Evolutionary conservation across 1,140 invertebrate species (phyloP).

Genomic region (Leptopilina boulardi): DNA sequence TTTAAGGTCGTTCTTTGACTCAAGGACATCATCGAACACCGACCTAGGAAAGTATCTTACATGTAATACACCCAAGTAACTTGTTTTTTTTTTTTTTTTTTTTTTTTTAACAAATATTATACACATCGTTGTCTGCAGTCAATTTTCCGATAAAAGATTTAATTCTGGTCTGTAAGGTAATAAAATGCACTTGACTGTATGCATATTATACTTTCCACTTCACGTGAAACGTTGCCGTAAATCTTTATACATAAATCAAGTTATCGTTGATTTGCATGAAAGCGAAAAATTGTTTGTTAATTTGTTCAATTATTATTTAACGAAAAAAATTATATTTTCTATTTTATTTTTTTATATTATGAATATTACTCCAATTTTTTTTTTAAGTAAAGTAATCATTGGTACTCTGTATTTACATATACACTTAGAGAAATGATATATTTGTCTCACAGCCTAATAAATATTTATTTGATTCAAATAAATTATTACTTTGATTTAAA

Average conservation of each 20-base stretch:
- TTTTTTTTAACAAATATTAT: not conserved
- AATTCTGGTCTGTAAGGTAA: constrained; percentile 1
- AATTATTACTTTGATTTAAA: too few relatives aligned
- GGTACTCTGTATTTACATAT: too few relatives aligned
- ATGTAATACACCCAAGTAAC: not conserved
- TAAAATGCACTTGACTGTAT: not conserved
- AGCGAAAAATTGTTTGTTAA: too few relatives aligned
- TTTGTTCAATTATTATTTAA: too few relatives aligned
- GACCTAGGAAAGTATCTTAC: constrained; percentile 1
- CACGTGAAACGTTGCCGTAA: not conserved
- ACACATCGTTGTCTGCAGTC: not conserved
- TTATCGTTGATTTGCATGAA: not conserved
- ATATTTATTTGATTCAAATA: too few relatives aligned
- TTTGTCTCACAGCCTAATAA: too few relatives aligned
- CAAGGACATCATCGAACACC: constrained; percentile 8
- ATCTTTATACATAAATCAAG: not conserved
- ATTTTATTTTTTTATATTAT: too few relatives aligned
- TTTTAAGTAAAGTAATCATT: too few relatives aligned
- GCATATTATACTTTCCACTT: not conserved
- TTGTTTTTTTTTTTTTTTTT: not conserved
- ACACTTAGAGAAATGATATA: too few relatives aligned
- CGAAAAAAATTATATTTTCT: too few relatives aligned
- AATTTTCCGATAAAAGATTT: not conserved
- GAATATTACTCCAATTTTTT: too few relatives aligned
- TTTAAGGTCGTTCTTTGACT: not conserved